phyloP scores from a whole-genome alignment of 2,797 vertebrate genomes.

The Discoglossus pictus region DNA sequence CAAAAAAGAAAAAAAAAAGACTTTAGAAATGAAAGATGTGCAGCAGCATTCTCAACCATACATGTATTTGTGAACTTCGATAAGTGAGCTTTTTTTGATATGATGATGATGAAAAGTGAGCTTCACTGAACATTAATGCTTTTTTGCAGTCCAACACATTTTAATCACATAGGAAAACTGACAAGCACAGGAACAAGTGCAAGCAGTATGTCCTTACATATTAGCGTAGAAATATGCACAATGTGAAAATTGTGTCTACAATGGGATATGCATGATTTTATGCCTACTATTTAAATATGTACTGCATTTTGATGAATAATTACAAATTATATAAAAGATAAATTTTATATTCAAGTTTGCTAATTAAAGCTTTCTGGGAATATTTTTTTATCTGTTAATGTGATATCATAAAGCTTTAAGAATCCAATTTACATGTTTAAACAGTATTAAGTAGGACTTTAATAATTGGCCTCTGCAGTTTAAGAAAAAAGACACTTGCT shows the following conservation, averaged over 20 bases:
- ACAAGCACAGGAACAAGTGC: conserved; percentile 34
- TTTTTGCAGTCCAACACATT: conserved; percentile 38
- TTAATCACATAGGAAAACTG: conserved; percentile 48
- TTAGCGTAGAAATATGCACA: conserved; percentile 36
- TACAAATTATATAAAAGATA: conserved; percentile 42
- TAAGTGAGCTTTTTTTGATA: conserved; percentile 21
- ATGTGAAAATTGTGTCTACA: conserved; percentile 45
- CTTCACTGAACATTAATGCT: conserved; percentile 22
- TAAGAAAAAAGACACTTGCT: no score
- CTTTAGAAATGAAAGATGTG: neutral
- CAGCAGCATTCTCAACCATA: neutral
- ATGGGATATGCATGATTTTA: conserved; percentile 36
- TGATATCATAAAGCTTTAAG: no score
- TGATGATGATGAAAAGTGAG: conserved; percentile 20
- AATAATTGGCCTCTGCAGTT: no score
- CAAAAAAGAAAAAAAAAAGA: conserved; percentile 30
- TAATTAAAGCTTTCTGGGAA: conserved; percentile 26
- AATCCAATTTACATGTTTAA: no score
- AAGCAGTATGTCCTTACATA: conserved; percentile 41
- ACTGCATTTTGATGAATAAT: conserved; percentile 39
- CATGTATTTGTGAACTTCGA: conserved; percentile 15
- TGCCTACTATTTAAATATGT: conserved; percentile 29
- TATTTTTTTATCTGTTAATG: no score
- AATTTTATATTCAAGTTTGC: conserved; percentile 18
- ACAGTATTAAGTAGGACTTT: no score